Evolutionary conservation across 2,797 vertebrate species (phyloP), one percentile per base, ranked within the genome.

Genomic region (Pangasius djambal): DNA sequence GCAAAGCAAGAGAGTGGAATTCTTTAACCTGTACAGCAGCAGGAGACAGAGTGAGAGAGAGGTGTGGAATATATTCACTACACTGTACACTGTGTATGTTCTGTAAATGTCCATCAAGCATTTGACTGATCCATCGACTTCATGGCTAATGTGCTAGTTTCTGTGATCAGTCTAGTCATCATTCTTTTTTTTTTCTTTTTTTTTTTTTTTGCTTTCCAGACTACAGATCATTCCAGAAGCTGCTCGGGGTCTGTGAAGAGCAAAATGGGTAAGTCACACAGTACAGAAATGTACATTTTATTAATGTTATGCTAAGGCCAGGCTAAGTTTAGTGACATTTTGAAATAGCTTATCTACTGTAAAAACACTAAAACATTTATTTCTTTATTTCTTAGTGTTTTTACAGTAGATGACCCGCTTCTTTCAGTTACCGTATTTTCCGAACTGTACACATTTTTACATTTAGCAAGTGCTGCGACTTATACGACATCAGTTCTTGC

Each of bases 251-350:
- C 94, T 67, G 93, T 95, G 59, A 96, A 92, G 89, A 96, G 95
- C 89, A 96, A 96, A 94, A 95, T 96, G 91, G 96, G 96, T 96
- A 91, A 93, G 94, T 75, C 34, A 34, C 34, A 10, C 12, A 9
- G n/a, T 52, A n/a, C 31, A 52, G 22, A 85, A 22, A 55, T 25
- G n/a, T 22, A 48, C 25, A 25, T 25, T 44, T 74, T 37, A 40
- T 6, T 31, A 31, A 13, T 69, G n/a, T 63, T 63, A 9, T 63
- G 59, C 59, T 9, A 28, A 63, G 59, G 22, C 25, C 59, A 37
- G 31, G 50, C 28, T 15, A 34, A 57, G 28, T 18, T 52, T 34
- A 79, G 31, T 57, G n/a, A 8, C 28, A 18, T 61, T 61, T 61
- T 61, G 59, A 63, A 25, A 25, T 63, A 28, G 59, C 22, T 25